A percentile compares a stretch with the other conserved stretches of the same genome.
These are phyloP conservation scores for Maconellicoccus hirsutus DNA, from an alignment of 1,140 invertebrate genomes.

Conservation along the genomic window DNA sequence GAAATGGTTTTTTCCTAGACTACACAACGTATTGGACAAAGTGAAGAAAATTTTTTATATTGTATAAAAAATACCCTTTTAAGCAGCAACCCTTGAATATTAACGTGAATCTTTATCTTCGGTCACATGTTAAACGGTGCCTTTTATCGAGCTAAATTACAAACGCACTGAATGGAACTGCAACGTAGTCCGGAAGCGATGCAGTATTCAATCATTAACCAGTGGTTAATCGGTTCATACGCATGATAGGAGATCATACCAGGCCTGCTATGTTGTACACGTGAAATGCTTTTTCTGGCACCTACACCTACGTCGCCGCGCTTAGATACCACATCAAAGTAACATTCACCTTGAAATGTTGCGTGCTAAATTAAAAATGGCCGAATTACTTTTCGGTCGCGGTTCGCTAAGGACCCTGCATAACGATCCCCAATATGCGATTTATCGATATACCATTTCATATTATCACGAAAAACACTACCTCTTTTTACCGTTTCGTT, in stretches of 20 bases:
- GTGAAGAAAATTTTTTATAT: too few relatives aligned
- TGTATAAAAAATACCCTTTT: too few relatives aligned
- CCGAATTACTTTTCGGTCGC: constrained; percentile 16
- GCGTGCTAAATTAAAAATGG: constrained; percentile 21
- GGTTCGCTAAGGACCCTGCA: constrained; percentile 17
- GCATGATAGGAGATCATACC: background rate
- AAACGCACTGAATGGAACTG: background rate
- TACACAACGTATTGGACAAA: too few relatives aligned
- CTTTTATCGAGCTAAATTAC: background rate
- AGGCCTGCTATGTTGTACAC: background rate
- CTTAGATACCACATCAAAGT: background rate
- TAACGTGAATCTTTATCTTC: too few relatives aligned
- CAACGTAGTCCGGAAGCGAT: background rate
- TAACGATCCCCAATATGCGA: constrained; percentile 15
- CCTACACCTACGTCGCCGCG: background rate
- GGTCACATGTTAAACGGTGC: too few relatives aligned
- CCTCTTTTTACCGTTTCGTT: background rate
- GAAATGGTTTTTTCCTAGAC: too few relatives aligned
- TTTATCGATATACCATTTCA: background rate
- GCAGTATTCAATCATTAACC: background rate
- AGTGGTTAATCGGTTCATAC: background rate
- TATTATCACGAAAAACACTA: background rate
- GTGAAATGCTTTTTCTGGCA: constrained; percentile 14
- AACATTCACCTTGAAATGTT: constrained; percentile 22
- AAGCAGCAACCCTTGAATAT: too few relatives aligned